Evolutionary conservation across 30 jellyfish, hydroid and myxozoan species (phyloP).

Genomic region (Pelagia noctiluca): DNA sequence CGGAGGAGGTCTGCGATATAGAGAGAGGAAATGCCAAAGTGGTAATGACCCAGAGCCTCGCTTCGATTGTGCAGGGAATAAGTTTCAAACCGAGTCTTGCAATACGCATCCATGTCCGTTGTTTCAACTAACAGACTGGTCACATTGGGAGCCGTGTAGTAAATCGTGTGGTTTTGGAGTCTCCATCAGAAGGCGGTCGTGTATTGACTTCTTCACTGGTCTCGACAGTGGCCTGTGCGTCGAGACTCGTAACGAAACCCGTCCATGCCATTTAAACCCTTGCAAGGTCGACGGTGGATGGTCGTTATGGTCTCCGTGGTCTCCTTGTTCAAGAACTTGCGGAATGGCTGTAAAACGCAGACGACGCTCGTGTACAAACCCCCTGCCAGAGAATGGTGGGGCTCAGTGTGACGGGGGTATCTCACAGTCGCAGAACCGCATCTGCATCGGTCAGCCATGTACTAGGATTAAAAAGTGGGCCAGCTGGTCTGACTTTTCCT

Average conservation of each 20-base stretch:
- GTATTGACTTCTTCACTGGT: slow-evolving; percentile 83
- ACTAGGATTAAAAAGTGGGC: slow-evolving; percentile 77
- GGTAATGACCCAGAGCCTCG: slow-evolving; percentile 35
- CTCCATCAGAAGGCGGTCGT: slow-evolving; percentile 71
- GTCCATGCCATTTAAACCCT: slow-evolving; percentile 53
- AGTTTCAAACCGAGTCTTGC: slow-evolving; percentile 74
- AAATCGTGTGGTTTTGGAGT: slow-evolving; percentile 72
- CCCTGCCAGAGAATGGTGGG: slow-evolving; percentile 85
- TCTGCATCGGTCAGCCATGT: slow-evolving; percentile 78
- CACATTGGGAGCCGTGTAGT: slow-evolving; percentile 89
- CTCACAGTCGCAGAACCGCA: slow-evolving; percentile 68
- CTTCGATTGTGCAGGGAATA: slow-evolving; percentile 84
- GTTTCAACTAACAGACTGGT: slow-evolving; percentile 82
- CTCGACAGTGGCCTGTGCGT: slow-evolving; percentile 70
- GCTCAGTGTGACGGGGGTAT: slow-evolving; percentile 83
- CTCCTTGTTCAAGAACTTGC: slow-evolving; percentile 89
- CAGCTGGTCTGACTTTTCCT: slow-evolving; percentile 83
- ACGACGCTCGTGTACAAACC: slow-evolving; percentile 86
- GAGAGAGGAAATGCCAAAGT: slow-evolving; percentile 83
- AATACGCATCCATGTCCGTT: slow-evolving; percentile 81
- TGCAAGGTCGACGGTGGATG: slow-evolving; percentile 87
- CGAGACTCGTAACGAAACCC: slow-evolving; percentile 69
- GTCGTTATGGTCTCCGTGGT: slow-evolving; percentile 94
- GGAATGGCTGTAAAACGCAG: slow-evolving; percentile 90
- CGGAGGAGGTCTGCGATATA: slow-evolving; percentile 83